These are phyloP conservation scores for Catharus bicknelli DNA, from an alignment of 2,113 vertebrate genomes.

Conservation along the genomic window DNA sequence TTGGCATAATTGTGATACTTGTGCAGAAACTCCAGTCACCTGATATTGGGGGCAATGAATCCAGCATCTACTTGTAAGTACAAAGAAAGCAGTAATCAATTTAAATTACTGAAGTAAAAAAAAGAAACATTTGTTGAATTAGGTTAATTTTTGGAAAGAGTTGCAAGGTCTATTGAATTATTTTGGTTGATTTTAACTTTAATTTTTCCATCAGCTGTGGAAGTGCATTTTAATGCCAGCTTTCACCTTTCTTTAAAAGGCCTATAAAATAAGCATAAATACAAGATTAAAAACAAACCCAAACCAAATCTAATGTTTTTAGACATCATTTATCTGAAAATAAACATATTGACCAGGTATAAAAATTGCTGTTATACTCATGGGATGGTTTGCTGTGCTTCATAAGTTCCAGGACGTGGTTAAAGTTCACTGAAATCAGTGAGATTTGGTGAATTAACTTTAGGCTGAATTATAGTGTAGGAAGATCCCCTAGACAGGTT, in stretches of 20 bases:
- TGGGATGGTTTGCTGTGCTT: conserved; percentile 25
- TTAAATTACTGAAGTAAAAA: neutral
- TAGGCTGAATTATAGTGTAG: neutral
- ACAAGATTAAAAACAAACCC: neutral
- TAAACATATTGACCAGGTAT: neutral
- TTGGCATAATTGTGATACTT: conserved; percentile 97
- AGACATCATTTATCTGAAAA: neutral
- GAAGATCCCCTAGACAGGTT: neutral
- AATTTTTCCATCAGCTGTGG: neutral
- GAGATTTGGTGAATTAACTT: neutral
- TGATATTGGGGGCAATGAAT: conserved; percentile 96
- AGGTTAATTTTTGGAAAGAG: neutral
- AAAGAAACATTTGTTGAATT: neutral
- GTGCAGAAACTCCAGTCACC: conserved; percentile 98
- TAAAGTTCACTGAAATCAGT: neutral
- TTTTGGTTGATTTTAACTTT: neutral
- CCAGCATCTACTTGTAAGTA: conserved; percentile 99
- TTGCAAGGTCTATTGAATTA: neutral
- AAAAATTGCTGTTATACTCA: neutral
- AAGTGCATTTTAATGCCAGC: neutral
- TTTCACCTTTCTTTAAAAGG: neutral
- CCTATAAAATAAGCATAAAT: neutral
- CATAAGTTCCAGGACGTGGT: neutral
- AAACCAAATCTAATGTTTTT: neutral
- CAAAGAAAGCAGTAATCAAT: neutral